These are phyloP conservation scores for Oscheius sp. DNA, from an alignment of 2,888 invertebrate species.

Conservation along the genomic window DNA sequence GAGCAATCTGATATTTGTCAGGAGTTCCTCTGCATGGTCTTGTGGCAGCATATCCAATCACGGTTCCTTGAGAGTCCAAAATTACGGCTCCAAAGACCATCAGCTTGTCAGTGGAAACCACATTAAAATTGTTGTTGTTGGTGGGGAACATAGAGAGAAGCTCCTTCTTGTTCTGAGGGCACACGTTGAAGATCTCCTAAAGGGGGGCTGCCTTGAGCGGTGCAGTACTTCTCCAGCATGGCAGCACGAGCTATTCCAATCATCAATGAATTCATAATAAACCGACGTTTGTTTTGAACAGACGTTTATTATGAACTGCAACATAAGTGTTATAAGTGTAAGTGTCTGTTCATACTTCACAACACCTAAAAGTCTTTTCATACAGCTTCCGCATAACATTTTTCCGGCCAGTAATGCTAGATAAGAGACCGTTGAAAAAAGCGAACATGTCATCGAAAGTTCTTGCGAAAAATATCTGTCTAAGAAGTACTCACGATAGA, in stretches of 20 bases:
- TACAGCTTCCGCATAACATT: too few relatives aligned
- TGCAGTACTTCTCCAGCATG: conserved; percentile 20
- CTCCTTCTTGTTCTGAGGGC: conserved; percentile 5
- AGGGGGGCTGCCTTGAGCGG: conserved; percentile 14
- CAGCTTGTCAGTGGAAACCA: conserved; percentile 15
- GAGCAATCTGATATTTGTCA: conserved; percentile 14
- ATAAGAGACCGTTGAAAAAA: too few relatives aligned
- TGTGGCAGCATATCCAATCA: conserved; percentile 16
- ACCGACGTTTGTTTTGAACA: too few relatives aligned
- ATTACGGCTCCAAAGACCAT: conserved; percentile 14
- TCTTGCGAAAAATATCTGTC: too few relatives aligned
- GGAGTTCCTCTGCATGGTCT: conserved; percentile 10
- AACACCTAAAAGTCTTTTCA: too few relatives aligned
- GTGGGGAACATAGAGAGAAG: conserved; percentile 18
- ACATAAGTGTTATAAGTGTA: too few relatives aligned
- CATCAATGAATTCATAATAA: background rate
- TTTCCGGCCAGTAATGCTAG: too few relatives aligned
- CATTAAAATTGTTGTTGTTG: conserved; percentile 17
- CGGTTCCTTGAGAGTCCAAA: conserved; percentile 2
- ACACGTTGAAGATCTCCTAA: conserved; percentile 17
- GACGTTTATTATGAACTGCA: too few relatives aligned
- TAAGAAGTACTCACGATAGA: too few relatives aligned
- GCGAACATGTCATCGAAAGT: too few relatives aligned
- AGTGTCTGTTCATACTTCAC: too few relatives aligned
- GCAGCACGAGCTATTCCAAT: conserved; percentile 18